Percentiles rank a stretch among this genome's conserved stretches.
Evolutionary conservation across 2,113 vertebrate species (phyloP).

Genomic region (Xyliphius kryptos): DNA sequence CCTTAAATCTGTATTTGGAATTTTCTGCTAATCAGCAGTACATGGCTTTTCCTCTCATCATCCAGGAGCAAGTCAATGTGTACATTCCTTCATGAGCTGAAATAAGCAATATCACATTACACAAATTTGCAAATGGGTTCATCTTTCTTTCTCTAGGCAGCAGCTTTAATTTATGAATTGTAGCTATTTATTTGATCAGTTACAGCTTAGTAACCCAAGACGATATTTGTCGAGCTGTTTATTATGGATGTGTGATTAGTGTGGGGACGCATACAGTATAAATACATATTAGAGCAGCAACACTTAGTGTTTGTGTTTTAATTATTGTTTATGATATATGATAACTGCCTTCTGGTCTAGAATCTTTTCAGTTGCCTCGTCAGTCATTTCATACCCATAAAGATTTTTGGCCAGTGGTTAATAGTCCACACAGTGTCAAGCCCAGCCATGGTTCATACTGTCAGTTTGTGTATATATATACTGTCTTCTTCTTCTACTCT

Average conservation of each 20-base stretch:
- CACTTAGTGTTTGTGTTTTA: too few relatives aligned
- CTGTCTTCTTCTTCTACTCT: too few relatives aligned
- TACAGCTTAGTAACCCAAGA: constrained; percentile 52
- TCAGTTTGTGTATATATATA: too few relatives aligned
- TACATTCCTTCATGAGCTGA: constrained; percentile 31
- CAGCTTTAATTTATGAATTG: constrained; percentile 62
- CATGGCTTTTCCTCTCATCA: constrained; percentile 34
- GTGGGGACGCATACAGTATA: too few relatives aligned
- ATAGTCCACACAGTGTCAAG: too few relatives aligned
- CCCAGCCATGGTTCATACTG: too few relatives aligned
- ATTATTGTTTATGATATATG: too few relatives aligned
- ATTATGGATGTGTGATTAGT: too few relatives aligned
- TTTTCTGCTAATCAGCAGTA: constrained; percentile 34
- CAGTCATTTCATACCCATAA: too few relatives aligned
- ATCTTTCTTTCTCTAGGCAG: constrained; percentile 50
- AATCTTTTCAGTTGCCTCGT: too few relatives aligned
- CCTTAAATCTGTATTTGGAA: constrained; percentile 15
- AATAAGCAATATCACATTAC: constrained; percentile 40
- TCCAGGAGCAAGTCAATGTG: constrained; percentile 17
- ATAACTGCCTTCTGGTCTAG: too few relatives aligned
- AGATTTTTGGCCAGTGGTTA: too few relatives aligned
- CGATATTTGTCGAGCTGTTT: constrained; percentile 55
- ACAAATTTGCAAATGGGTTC: constrained; percentile 57
- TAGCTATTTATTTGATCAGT: constrained; percentile 57
- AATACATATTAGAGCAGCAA: background rate